Evolutionary conservation across 2,113 vertebrate species (phyloP), one percentile per base, ranked within the genome.

Genomic region (Montifringilla adamsi): DNA sequence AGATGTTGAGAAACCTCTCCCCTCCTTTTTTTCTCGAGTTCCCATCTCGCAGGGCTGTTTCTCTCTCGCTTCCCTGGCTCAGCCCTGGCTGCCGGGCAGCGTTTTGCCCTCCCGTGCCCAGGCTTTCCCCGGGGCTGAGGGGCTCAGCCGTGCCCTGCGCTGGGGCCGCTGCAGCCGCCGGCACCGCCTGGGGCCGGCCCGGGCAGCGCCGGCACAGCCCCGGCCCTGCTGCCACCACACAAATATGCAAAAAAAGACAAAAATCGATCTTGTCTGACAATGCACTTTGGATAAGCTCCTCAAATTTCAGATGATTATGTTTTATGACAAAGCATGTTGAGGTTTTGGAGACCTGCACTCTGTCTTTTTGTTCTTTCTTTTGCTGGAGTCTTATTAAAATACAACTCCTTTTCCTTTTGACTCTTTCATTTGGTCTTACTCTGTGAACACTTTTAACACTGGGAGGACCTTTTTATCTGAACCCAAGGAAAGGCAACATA

Each of bases 221-320:
- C 5, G 1, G 21, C 5, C 2, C 41, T 24, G 30, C 31, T 0
- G 1, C 2, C 10, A 0, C 1, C 2, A 0, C 1, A 1, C 19
- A 10, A 55, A 15, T 7, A 37, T 33, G 39, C 10, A 6, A 10
- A 52, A 50, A 74, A 39, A 15, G 2, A 16, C 6, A 22, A 52
- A 82, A 90, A 53, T 8, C 2, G 4, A 0, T 31, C 24, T 46
- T 66, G n/a, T 9, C 6, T 72, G 47, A 33, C 17, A 35, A 13
- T 0, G 1, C 14, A 3, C 20, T 64, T 49, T 20, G n/a, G 11
- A 44, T 73, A 53, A 58, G 12, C 10, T 43, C 10, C 14, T 76
- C 23, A 37, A 41, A 70, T 75, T 63, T 22, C 11, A 27, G 13
- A n/a, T 28, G 0, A 19, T 49, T 75, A 12, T 35, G 12, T 76